These are phyloP conservation scores for Panagrolaimus sp. DNA, from an alignment of 1,140 invertebrate species.

Conservation along the genomic window DNA sequence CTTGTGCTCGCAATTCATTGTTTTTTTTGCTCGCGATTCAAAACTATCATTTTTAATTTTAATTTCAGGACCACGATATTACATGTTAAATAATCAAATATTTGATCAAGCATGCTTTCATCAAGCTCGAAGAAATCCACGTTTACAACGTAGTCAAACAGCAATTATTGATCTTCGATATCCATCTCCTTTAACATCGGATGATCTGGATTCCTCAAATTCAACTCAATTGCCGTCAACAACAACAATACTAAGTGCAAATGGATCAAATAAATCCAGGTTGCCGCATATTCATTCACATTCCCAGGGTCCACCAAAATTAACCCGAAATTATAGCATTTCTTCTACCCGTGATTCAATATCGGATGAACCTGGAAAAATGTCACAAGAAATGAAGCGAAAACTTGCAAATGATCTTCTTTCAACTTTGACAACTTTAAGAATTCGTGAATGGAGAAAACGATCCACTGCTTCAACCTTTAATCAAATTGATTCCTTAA, in stretches of 20 bases:
- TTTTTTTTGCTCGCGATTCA: neutral
- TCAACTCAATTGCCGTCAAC: neutral
- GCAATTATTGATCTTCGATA: neutral
- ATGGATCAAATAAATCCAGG: too few relatives aligned
- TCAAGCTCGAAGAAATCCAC: neutral
- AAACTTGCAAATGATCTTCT: neutral
- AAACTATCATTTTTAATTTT: neutral
- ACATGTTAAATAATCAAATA: constrained; percentile 11
- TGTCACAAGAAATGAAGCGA: constrained; percentile 7
- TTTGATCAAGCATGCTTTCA: constrained; percentile 9
- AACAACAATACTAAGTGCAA: neutral
- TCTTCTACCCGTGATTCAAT: neutral
- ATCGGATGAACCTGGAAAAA: constrained; percentile 4
- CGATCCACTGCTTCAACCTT: too few relatives aligned
- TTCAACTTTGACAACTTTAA: neutral
- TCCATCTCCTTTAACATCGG: neutral
- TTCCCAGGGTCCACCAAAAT: neutral
- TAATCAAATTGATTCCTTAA: too few relatives aligned
- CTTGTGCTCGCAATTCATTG: neutral
- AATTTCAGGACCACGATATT: constrained; percentile 3
- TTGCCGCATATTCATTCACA: neutral
- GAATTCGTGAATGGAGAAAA: neutral
- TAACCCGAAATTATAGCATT: neutral
- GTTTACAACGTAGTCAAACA: neutral
- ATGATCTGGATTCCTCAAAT: neutral